These are phyloP conservation scores for Masticophis lateralis DNA, from an alignment of 2,797 vertebrate species.

Conservation along the genomic window DNA sequence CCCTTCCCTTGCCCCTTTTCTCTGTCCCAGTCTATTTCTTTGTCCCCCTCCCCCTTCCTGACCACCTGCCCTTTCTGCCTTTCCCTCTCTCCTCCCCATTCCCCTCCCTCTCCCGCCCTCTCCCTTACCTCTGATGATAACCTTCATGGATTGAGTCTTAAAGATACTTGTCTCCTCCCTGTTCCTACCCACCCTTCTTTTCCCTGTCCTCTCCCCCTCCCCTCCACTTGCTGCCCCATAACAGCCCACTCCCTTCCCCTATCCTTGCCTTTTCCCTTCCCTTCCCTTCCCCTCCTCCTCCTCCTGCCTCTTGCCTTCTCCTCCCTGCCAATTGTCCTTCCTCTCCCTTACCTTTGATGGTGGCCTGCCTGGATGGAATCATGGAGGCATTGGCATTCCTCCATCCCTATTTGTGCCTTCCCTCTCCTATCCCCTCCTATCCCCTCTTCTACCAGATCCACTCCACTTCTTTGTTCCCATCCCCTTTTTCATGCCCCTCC, in stretches of 20 bases:
- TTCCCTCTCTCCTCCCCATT: too few relatives aligned
- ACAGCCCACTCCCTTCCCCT: background rate
- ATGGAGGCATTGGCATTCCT: background rate
- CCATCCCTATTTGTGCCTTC: background rate
- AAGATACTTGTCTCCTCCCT: background rate
- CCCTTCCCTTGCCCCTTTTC: too few relatives aligned
- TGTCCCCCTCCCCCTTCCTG: too few relatives aligned
- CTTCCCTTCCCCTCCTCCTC: too few relatives aligned
- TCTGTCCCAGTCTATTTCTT: too few relatives aligned
- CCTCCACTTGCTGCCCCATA: background rate
- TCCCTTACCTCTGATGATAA: background rate
- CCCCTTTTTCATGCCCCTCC: background rate
- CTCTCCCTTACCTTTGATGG: background rate
- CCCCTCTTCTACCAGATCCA: background rate
- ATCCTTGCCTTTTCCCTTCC: background rate
- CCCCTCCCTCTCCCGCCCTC: background rate
- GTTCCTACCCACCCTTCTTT: too few relatives aligned
- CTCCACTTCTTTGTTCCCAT: background rate
- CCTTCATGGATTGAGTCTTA: background rate
- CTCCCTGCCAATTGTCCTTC: background rate
- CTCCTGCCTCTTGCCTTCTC: background rate
- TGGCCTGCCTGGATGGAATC: background rate
- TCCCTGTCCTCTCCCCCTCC: background rate
- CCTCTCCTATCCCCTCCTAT: background rate
- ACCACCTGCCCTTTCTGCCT: too few relatives aligned